Evolutionary conservation across 1,140 invertebrate genomes (phyloP).

Genomic region (Heliothis virescens): DNA sequence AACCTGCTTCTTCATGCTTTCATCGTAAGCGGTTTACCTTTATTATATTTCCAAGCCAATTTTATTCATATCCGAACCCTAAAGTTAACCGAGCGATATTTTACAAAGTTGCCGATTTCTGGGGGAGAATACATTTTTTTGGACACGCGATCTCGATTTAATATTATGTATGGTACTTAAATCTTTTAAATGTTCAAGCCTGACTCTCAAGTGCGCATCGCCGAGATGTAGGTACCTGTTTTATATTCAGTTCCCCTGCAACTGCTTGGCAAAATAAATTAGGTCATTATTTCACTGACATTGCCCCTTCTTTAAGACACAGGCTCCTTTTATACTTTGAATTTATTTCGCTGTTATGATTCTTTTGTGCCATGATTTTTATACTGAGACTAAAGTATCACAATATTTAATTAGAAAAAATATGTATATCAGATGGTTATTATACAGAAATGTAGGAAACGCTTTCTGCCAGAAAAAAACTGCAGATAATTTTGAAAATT

Average conservation of each 20-base stretch:
- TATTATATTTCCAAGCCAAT: conserved; percentile 8
- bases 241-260: conserved; percentile 43
- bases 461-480: too few species aligned
- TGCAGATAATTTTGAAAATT: too few species aligned
- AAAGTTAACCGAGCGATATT: conserved; percentile 18
- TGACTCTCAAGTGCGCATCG: conserved; percentile 24
- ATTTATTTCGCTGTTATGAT: conserved; percentile 19
- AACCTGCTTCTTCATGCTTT: conserved; percentile 12
- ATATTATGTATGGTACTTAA: conserved; percentile 10
- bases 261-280: conserved; percentile 41
- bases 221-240: conserved; percentile 16
- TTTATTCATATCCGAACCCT: conserved; percentile 35
- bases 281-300: conserved; percentile 39
- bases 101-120: conserved; percentile 37
- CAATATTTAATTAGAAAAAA: too few species aligned
- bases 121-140: conserved; percentile 3
- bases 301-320: conserved; percentile 24
- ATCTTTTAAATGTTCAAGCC: neutral
- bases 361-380: neutral
- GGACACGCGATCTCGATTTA: conserved; percentile 11
- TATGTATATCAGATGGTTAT: too few species aligned
- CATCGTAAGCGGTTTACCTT: conserved; percentile 1
- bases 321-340: conserved; percentile 27
- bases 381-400: neutral
- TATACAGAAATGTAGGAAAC: too few species aligned